Evolutionary conservation across 1,140 invertebrate genomes (phyloP).

Genomic region (Anagrus nilaparvatae): DNA sequence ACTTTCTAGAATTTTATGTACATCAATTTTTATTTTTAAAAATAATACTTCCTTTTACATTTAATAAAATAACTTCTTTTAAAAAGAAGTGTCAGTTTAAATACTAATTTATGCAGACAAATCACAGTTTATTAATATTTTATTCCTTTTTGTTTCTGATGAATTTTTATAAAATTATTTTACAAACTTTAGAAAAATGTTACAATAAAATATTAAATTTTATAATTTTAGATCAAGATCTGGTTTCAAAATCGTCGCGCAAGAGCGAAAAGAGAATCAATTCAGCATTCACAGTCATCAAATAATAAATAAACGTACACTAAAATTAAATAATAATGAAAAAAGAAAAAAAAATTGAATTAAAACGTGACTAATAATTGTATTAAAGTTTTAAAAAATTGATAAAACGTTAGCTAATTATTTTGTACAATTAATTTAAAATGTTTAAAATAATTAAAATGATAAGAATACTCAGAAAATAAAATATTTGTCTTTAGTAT

Average conservation of each 20-base stretch:
- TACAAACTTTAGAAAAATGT: too few relatives aligned
- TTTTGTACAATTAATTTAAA: constrained; percentile 14
- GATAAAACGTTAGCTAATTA: neutral
- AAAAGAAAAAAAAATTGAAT: constrained; percentile 6
- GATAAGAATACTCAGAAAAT: constrained; percentile 13
- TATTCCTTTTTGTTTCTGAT: too few relatives aligned
- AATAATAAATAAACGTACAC: constrained; percentile 8
- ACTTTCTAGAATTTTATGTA: too few relatives aligned
- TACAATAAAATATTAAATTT: too few relatives aligned
- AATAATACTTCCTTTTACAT: too few relatives aligned
- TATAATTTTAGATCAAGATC: constrained; percentile 58
- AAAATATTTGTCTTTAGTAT: constrained; percentile 11
- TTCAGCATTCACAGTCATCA: neutral
- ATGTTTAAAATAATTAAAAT: neutral
- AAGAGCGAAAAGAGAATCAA: constrained; percentile 51
- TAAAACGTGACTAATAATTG: neutral
- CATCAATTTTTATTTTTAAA: too few relatives aligned
- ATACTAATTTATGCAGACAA: too few relatives aligned
- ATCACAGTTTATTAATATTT: too few relatives aligned
- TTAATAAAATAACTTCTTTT: too few relatives aligned
- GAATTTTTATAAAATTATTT: too few relatives aligned
- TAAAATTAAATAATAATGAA: neutral
- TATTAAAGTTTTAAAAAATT: neutral
- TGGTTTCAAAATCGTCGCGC: constrained; percentile 76
- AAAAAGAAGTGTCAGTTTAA: too few relatives aligned